A percentile compares a stretch with the other conserved stretches of the same genome.
Evolutionary conservation across 2,888 invertebrate genomes (phyloP).

Genomic region (Cheilosia soror): DNA sequence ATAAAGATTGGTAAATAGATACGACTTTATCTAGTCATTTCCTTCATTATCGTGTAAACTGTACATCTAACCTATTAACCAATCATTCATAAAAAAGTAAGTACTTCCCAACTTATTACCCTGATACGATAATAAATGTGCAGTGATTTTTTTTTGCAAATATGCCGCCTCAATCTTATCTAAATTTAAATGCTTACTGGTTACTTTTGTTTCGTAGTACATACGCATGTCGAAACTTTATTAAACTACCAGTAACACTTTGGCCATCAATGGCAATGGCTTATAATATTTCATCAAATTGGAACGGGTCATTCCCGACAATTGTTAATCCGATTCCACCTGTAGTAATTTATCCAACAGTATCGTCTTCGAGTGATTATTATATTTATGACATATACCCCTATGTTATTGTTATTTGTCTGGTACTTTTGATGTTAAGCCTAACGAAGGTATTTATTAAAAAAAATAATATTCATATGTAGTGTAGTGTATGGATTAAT

Average conservation of each 20-base stretch:
- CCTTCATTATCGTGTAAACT: background rate
- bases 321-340: background rate
- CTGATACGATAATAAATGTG: conserved; percentile 27
- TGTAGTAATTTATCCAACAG: conserved; percentile 16
- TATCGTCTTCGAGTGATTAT: background rate
- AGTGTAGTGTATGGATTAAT: background rate
- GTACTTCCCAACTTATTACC: conserved; percentile 21
- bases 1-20: conserved; percentile 9
- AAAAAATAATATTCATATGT: no score
- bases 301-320: background rate
- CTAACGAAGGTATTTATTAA: conserved; percentile 20
- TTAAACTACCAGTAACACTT: conserved; percentile 25
- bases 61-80: conserved; percentile 3
- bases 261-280: conserved; percentile 41
- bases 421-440: conserved; percentile 12
- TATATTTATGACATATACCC: conserved; percentile 13
- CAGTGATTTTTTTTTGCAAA: background rate
- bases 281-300: background rate
- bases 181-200: conserved; percentile 10
- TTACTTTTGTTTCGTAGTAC: background rate
- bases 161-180: conserved; percentile 31
- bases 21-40: conserved; percentile 35
- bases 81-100: conserved; percentile 33
- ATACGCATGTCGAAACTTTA: conserved; percentile 3
- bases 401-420: conserved; percentile 23